Evolutionary conservation across 2,113 vertebrate species (phyloP).

Genomic region (Podocnemis expansa): DNA sequence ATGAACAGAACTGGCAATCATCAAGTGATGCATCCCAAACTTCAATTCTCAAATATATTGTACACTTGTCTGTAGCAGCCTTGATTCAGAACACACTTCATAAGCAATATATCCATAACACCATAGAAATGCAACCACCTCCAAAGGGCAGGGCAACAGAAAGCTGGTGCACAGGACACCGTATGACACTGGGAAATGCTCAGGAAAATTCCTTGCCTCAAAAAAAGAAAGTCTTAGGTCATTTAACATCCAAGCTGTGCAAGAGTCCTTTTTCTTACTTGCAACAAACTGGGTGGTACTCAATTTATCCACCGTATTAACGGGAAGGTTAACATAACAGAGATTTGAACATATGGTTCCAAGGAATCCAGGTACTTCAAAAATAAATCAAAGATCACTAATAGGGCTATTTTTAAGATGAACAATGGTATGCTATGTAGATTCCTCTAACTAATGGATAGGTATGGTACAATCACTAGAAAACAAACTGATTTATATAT

Average conservation of each 20-base stretch:
- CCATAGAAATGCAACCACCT: not conserved
- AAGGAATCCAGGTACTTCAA: not conserved
- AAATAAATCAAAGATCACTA: not conserved
- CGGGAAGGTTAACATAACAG: not conserved
- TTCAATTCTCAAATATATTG: not conserved
- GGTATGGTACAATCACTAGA: not conserved
- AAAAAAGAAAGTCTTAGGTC: not conserved
- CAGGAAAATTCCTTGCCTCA: not conserved
- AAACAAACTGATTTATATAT: not conserved
- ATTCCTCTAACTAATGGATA: not conserved
- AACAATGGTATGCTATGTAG: not conserved
- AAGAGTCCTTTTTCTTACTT: not conserved
- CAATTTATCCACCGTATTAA: not conserved
- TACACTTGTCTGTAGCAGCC: not conserved
- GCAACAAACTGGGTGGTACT: not conserved
- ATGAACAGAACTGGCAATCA: no score
- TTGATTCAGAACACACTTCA: not conserved
- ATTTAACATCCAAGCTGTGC: not conserved
- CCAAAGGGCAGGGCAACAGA: not conserved
- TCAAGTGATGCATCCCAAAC: not conserved
- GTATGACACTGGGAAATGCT: not conserved
- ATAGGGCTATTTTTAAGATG: not conserved
- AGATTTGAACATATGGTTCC: not conserved
- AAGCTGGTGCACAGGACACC: not conserved
- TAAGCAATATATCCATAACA: not conserved